Base-by-base conservation (phyloP, 2,888 invertebrate genomes). In the Aphrophora alni region DNA sequence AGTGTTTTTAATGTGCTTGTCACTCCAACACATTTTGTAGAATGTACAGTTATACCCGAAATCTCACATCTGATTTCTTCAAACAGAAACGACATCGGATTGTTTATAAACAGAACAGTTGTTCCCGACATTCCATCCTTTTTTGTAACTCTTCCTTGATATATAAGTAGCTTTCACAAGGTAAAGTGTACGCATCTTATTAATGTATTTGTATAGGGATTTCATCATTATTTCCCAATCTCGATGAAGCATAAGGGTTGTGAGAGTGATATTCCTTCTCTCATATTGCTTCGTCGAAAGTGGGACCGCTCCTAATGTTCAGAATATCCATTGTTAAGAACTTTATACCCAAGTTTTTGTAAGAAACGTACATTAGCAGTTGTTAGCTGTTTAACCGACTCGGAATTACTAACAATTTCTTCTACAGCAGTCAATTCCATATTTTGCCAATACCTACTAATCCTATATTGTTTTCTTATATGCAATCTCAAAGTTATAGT, bases 191-290 rank as follows among this genome's bases (percentile, higher is more conserved):
- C 27, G 85, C 77, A 82, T 87, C 86, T 73, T 84, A 83, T 68
- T 86, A 85, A 83, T 86, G 85, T 69, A 87, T 85, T 21, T 85
- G 84, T 70, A 87, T 86, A n/a, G 86, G 81, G 33, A 87, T 86
- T 84, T 87, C 86, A 86, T 87, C 87, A 82, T 85, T 87, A 72
- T 85, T 85, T 78, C 86, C 84, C 78, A 82, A 84, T 75, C 82
- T 82, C 28, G 83, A 80, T n/a, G 83, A 78, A 72, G 84, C 81
- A 82, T 86, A 86, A 76, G 86, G 85, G 82, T 84, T 84, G 83
- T 86, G 86, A 21, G 83, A 84, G 76, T 85, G 86, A 70, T 70
- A 75, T 27, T 80, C 75, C 71, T 77, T 77, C 38, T 77, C 77
- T 71, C 77, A 80, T 44, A 82, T 38, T 12, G 69, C 75, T n/a